Percentiles rank a stretch among this genome's conserved stretches.
phyloP scores from a whole-genome alignment of 2,797 vertebrate genomes.

The Enteromius afrohamiltoni region DNA sequence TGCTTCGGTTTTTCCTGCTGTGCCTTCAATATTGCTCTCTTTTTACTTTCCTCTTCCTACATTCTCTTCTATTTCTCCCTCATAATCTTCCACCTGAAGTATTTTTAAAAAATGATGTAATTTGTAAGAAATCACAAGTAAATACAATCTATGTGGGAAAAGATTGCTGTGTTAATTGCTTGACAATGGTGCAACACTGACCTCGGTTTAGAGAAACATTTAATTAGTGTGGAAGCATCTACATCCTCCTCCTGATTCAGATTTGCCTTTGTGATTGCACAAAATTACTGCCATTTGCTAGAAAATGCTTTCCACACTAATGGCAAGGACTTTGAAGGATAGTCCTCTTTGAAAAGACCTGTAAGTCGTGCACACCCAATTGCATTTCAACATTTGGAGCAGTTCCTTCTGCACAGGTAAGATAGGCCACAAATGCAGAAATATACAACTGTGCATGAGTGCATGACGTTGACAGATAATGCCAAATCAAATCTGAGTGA shows the following conservation, averaged over 20 bases:
- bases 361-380: not conserved
- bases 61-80: not conserved
- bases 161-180: constrained; percentile 1
- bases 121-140: constrained; percentile 10
- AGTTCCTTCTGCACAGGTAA: constrained; percentile 17
- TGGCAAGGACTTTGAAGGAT: not conserved
- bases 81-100: constrained; percentile 7
- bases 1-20: constrained; percentile 14
- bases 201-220: not conserved
- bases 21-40: not conserved
- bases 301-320: constrained; percentile 25
- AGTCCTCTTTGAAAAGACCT: not conserved
- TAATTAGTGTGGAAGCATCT: constrained; percentile 9
- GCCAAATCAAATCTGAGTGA: constrained; percentile 37
- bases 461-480: constrained; percentile 35
- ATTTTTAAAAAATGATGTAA: constrained; percentile 6
- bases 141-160: not conserved
- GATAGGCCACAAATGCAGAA: constrained; percentile 25
- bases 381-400: constrained; percentile 26
- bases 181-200: not conserved
- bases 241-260: not conserved
- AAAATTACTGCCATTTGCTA: not conserved
- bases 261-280: not conserved
- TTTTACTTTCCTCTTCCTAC: constrained; percentile 19
- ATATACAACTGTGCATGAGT: constrained; percentile 1